Base-by-base conservation (phyloP, 1,140 invertebrate species). In the Sarcophaga peregrina region DNA sequence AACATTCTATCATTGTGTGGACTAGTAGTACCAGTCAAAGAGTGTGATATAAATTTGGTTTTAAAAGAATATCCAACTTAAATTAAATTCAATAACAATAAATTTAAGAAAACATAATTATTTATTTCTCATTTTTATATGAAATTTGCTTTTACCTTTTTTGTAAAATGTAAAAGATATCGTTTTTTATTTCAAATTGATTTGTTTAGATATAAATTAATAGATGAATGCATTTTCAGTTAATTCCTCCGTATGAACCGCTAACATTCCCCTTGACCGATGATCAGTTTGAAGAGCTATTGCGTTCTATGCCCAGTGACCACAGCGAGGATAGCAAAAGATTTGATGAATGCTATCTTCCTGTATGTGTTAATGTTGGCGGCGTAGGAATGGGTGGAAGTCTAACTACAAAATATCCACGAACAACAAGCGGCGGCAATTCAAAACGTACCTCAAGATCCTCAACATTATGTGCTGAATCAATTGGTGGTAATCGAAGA, bases 211-310 rank as follows among this genome's bases (percentile, higher is more conserved):
- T 37, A 37, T 37, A 37, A 37, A 37, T 4, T 37, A 37, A 37
- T 37, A 37, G 25, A 4, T 37, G 25, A 2, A 37, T 37, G 25
- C 25, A 37, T 37, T 81, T 80, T 81, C 48, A 85, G 83, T 47
- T 84, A 54, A 83, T 85, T 46, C 83, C 82, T 74, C 94, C 94
- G 17, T 95, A 93, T 88, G 93, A 94, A 75, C 91, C 92, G 20
- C 90, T 94, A 87, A 87, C 88, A 83, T 95, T 95, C 90, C 95
- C 95, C 54, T 86, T 95, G 52, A 86, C 91, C 5, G 94, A 95
- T 83, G 92, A 93, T 81, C 90, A 91, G 20, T 94, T 92, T 83
- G 91, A 93, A 83, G 90, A 91, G 83, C 93, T 95, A 92, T 83
- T 92, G 58, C 88, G 91, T 86, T 92, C 91, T 37, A 93, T 93